Conservation (phyloP, 2,797 vertebrate species). For the Leucoraja ocellata region DNA sequence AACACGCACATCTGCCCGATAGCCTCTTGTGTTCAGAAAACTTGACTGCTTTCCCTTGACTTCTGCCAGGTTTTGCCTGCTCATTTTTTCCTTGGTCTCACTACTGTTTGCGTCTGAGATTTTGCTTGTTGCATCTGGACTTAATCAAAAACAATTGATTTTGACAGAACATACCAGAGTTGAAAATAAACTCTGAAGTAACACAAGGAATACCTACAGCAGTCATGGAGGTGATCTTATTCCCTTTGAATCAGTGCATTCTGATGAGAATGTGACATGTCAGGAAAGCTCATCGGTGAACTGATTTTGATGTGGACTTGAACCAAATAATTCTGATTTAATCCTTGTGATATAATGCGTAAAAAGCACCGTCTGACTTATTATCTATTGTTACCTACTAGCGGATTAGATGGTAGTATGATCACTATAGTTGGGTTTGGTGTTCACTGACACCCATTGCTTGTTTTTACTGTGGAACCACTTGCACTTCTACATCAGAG, state of each 20-base stretch:
- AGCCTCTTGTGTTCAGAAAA: background rate
- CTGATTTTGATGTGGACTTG: background rate
- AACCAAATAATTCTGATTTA: background rate
- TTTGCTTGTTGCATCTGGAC: slow-evolving; percentile 45
- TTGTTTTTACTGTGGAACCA: background rate
- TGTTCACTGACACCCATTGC: background rate
- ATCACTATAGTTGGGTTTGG: background rate
- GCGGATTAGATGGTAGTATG: background rate
- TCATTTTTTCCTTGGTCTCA: slow-evolving; percentile 41
- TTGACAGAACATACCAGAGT: slow-evolving; percentile 47
- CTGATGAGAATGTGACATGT: background rate
- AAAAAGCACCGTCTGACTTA: background rate
- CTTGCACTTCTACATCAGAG: background rate
- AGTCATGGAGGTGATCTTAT: slow-evolving; percentile 38
- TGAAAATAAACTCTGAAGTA: slow-evolving; percentile 48
- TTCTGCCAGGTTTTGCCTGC: slow-evolving; percentile 15
- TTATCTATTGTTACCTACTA: background rate
- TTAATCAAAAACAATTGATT: slow-evolving; percentile 51
- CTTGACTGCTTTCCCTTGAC: slow-evolving; percentile 8
- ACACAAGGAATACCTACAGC: slow-evolving; percentile 44
- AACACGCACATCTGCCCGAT: background rate
- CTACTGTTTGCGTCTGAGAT: slow-evolving; percentile 43
- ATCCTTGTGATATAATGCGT: too few species aligned
- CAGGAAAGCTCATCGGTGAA: background rate
- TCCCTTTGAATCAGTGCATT: background rate